These are phyloP conservation scores for Acleris literana DNA, from an alignment of 2,888 invertebrate species.

Conservation along the genomic window DNA sequence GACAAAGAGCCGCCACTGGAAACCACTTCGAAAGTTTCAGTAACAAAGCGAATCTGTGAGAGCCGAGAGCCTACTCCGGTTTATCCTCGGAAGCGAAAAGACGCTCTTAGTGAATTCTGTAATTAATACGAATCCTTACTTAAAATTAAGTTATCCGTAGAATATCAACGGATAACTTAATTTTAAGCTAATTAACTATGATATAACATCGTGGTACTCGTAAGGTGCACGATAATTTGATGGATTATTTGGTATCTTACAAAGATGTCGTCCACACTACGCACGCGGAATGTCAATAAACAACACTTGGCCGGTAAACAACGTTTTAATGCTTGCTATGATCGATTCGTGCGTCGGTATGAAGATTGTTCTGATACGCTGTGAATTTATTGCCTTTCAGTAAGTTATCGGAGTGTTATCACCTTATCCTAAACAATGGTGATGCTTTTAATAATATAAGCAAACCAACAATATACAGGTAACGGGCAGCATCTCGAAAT, in stretches of 20 bases:
- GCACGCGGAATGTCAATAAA: slow-evolving; percentile 12
- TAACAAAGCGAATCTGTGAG: slow-evolving; percentile 35
- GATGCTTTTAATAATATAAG: slow-evolving; percentile 29
- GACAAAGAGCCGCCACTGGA: slow-evolving; percentile 43
- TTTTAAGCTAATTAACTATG: too few species aligned
- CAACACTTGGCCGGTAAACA: slow-evolving; percentile 22
- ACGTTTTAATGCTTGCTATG: slow-evolving; percentile 12
- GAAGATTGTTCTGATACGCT: slow-evolving; percentile 22
- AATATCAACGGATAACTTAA: not conserved
- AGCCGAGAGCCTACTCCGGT: slow-evolving; percentile 31
- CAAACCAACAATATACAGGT: slow-evolving; percentile 14
- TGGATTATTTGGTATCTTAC: too few species aligned
- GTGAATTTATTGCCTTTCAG: slow-evolving; percentile 24
- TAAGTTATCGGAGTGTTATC: slow-evolving; percentile 31
- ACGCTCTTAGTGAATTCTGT: slow-evolving; percentile 10
- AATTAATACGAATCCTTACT: slow-evolving; percentile 1
- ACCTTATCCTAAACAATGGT: slow-evolving; percentile 31
- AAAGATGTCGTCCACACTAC: slow-evolving; percentile 2
- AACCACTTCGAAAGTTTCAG: slow-evolving; percentile 43
- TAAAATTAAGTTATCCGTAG: too few species aligned
- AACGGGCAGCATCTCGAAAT: not conserved
- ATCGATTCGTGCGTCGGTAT: slow-evolving; percentile 8
- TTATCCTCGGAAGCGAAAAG: slow-evolving; percentile 24
- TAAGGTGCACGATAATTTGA: too few species aligned
- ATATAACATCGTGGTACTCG: too few species aligned